These are phyloP conservation scores for Montipora capricornis DNA, from an alignment of 64 coral and sea anemone genomes.

Conservation along the genomic window DNA sequence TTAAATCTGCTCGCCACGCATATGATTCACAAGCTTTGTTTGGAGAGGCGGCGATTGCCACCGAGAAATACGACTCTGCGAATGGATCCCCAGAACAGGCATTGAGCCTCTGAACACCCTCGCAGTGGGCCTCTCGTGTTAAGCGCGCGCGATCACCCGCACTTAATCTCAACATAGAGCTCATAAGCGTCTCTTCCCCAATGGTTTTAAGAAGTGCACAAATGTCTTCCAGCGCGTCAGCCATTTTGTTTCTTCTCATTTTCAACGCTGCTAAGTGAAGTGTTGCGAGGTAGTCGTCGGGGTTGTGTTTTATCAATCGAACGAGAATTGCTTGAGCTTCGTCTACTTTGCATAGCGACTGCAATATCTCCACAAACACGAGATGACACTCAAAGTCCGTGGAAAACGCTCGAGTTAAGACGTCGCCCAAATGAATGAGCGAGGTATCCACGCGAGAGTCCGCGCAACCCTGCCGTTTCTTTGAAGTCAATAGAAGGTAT, in stretches of 20 bases:
- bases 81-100: not conserved
- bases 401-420: conserved; percentile 72
- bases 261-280: conserved; percentile 80
- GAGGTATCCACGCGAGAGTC: conserved; percentile 32
- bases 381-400: conserved; percentile 78
- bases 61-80: conserved; percentile 57
- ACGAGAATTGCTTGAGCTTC: conserved; percentile 84
- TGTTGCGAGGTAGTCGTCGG: conserved; percentile 53
- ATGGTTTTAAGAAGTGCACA: conserved; percentile 61
- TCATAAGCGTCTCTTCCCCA: conserved; percentile 65
- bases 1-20: conserved; percentile 55
- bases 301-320: conserved; percentile 69
- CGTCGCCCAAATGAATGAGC: conserved; percentile 48
- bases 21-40: conserved; percentile 68
- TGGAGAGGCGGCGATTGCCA: conserved; percentile 73
- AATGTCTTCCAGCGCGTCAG: conserved; percentile 66
- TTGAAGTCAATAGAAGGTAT: conserved; percentile 41
- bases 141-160: conserved; percentile 43
- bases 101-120: conserved; percentile 54
- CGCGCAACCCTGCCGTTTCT: conserved; percentile 25
- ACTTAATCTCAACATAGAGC: conserved; percentile 37
- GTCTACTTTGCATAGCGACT: conserved; percentile 61
- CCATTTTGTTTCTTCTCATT: conserved; percentile 62
- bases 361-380: conserved; percentile 75
- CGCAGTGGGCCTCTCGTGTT: conserved; percentile 64